Base-by-base conservation (phyloP, 2,113 vertebrate species). In the Hippocampus barbouri region DNA sequence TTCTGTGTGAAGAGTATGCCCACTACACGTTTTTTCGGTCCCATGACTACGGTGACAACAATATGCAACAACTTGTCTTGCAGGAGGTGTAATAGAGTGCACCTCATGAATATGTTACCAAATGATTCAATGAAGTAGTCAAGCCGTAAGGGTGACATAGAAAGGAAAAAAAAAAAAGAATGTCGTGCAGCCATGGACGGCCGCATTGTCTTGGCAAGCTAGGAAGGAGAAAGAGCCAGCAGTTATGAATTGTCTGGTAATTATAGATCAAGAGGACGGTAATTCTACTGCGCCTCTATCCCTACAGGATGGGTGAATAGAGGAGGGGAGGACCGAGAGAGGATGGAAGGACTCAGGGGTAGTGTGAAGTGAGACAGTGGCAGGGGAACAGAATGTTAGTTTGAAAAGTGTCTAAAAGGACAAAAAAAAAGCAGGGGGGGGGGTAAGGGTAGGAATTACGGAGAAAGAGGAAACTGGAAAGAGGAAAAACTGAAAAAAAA, bases 191-290 rank as follows among this genome's bases (percentile, higher is more conserved):
- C 21, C 21, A 10, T 5, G 30, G 30, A 34, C 56, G 23, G 25
- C 11, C 23, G 27, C 23, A 27, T 59, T 27, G 56, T 59, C 56
- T 25, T 81, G 69, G 78, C 68, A 77, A 78, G 74, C 74, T 71
- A 81, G 80, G 69, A 76, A 78, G 68, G 70, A 83, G 77, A 73
- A 79, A 75, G 70, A 86, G 83, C 86, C 82, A 83, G 71, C 74
- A 77, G 85, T 82, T 80, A 80, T 80, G 72, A 84, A 82, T 78
- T 78, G 74, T 81, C 82, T 82, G 85, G 88, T 89, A 89, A 89
- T 89, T 89, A 89, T 89, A 89, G 85, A 89, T 89, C 88, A 89
- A 89, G 88, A 86, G 81, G 80, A 89, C 87, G 79, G 79, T 87
- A 88, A 89, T 89, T 88, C 82, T 86, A 86, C 83, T 67, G 83